A percentile compares a stretch with the other conserved stretches of the same genome.
phyloP scores from a whole-genome alignment of 2,797 vertebrate species.

The Gymnocypris eckloni region DNA sequence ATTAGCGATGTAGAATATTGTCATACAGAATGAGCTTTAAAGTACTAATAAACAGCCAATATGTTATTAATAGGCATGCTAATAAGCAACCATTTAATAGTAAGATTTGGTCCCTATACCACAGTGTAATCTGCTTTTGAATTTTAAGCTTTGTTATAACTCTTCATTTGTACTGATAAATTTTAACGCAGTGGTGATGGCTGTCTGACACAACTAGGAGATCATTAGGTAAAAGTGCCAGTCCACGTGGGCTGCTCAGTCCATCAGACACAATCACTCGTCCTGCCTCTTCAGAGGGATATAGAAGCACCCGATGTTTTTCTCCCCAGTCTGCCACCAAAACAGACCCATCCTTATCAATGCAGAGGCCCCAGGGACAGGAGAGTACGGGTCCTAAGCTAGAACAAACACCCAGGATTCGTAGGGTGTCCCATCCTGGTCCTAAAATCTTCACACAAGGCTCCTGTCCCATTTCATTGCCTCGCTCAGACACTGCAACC shows the following conservation, averaged over 20 bases:
- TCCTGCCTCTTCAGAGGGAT: conserved; percentile 73
- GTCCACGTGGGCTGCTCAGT: conserved; percentile 81
- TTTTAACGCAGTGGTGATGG: conserved; percentile 86
- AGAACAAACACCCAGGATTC: conserved; percentile 77
- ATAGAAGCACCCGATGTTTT: conserved; percentile 77
- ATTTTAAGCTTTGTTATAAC: background rate
- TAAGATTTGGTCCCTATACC: no score
- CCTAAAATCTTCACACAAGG: conserved; percentile 83
- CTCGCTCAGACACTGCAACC: conserved; percentile 80
- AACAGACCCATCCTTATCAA: conserved; percentile 79
- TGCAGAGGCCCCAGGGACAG: conserved; percentile 84
- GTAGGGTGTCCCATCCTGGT: conserved; percentile 78
- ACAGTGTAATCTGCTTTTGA: background rate
- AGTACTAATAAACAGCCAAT: no score
- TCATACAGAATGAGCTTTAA: background rate
- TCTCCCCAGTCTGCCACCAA: conserved; percentile 83
- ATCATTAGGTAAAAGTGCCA: conserved; percentile 76
- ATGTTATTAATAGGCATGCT: no score
- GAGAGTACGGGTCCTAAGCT: conserved; percentile 77
- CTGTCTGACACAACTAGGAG: conserved; percentile 82
- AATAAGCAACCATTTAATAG: no score
- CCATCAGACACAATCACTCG: conserved; percentile 73
- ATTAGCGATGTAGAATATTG: background rate
- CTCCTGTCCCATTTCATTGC: conserved; percentile 75
- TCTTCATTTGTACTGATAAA: conserved; percentile 77